These are phyloP conservation scores for Bembecia ichneumoniformis DNA, from an alignment of 2,888 invertebrate species.

Conservation along the genomic window DNA sequence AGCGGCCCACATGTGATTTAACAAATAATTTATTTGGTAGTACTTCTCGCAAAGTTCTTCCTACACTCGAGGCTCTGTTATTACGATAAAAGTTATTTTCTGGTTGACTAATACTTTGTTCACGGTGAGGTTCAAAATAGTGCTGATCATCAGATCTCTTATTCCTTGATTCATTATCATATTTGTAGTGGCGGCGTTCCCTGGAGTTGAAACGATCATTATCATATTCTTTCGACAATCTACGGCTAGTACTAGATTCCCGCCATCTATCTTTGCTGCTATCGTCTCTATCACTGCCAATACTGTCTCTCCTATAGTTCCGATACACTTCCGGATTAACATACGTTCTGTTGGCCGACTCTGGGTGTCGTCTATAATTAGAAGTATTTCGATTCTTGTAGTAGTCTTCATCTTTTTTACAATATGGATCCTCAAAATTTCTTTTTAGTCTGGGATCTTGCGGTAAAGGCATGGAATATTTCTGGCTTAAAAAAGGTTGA, in stretches of 20 bases:
- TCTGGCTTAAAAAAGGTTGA: neutral
- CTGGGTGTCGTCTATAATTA: constrained; percentile 10
- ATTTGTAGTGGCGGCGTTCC: constrained; percentile 10
- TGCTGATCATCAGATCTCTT: constrained; percentile 4
- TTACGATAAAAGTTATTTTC: constrained; percentile 10
- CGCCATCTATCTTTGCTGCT: constrained; percentile 7
- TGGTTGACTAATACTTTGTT: constrained; percentile 17
- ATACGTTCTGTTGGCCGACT: constrained; percentile 17
- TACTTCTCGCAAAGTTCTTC: constrained; percentile 9
- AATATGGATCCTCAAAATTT: constrained; percentile 23
- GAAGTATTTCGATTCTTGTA: constrained; percentile 25
- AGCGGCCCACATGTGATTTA: constrained; percentile 29
- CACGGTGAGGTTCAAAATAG: no score
- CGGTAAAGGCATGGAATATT: constrained; percentile 11
- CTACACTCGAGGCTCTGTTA: constrained; percentile 20
- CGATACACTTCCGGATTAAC: constrained; percentile 19
- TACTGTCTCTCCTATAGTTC: constrained; percentile 27
- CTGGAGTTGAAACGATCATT: constrained; percentile 15
- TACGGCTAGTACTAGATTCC: constrained; percentile 19
- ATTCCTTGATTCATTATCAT: constrained; percentile 15
- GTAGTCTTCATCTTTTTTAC: constrained; percentile 24
- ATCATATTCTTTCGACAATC: constrained; percentile 18
- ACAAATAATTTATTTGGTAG: constrained; percentile 22
- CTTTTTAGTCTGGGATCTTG: constrained; percentile 44
- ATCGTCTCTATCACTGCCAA: constrained; percentile 18